Percentiles rank a stretch among this genome's conserved stretches.
Conservation (phyloP, 2,888 invertebrate genomes). For the Pristionchus exspectatus region DNA sequence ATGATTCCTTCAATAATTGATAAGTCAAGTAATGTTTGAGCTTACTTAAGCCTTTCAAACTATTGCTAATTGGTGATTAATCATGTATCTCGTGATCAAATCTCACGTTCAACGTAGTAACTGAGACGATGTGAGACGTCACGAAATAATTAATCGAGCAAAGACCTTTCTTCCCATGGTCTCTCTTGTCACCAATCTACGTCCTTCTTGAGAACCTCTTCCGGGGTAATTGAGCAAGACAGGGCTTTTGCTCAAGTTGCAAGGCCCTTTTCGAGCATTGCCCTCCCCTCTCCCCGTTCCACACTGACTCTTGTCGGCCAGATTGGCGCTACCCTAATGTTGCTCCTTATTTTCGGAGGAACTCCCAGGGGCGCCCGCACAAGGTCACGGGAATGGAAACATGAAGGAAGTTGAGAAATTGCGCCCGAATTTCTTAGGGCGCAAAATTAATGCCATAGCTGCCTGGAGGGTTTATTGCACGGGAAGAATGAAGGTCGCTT, state of each 20-base stretch:
- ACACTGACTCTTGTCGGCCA: not conserved
- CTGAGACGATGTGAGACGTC: too few relatives aligned
- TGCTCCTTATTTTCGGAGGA: not conserved
- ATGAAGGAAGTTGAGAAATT: slow-evolving; percentile 22
- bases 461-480: not conserved
- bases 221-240: not conserved
- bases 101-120: too few relatives aligned
- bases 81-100: too few relatives aligned
- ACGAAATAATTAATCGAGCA: too few relatives aligned
- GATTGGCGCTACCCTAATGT: not conserved
- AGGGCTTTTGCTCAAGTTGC: not conserved
- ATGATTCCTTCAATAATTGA: too few relatives aligned
- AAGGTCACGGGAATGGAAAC: not conserved
- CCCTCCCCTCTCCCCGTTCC: not conserved
- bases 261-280: not conserved
- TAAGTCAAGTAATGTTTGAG: not conserved
- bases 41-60: not conserved
- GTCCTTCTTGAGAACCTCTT: not conserved
- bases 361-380: not conserved
- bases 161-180: too few relatives aligned
- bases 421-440: not conserved
- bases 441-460: not conserved
- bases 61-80: not conserved
- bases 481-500: too few relatives aligned
- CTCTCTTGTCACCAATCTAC: too few relatives aligned